These are phyloP conservation scores for Dexiosoma caninum DNA, from an alignment of 2,888 invertebrate genomes.

Conservation along the genomic window DNA sequence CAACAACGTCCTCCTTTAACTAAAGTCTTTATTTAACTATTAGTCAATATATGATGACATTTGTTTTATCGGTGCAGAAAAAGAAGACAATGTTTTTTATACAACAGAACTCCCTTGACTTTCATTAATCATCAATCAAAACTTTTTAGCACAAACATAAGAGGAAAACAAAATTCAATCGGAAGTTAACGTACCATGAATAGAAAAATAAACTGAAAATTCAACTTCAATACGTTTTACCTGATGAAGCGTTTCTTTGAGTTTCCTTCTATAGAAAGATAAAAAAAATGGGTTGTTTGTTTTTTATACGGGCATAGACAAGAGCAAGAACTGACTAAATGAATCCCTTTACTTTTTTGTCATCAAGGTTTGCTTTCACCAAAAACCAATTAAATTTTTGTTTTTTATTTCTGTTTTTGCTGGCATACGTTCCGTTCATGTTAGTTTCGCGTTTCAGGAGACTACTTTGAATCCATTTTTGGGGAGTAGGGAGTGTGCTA, in stretches of 20 bases:
- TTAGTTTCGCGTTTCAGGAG: constrained; percentile 23
- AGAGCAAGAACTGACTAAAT: constrained; percentile 33
- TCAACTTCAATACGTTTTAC: constrained; percentile 45
- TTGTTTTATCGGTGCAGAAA: constrained; percentile 29
- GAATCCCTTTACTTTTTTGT: constrained; percentile 38
- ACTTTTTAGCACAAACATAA: constrained; percentile 12
- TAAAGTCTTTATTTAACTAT: constrained; percentile 58
- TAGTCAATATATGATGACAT: constrained; percentile 61
- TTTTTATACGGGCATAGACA: constrained; percentile 4
- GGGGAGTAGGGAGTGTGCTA: constrained; percentile 27
- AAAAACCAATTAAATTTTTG: constrained; percentile 75
- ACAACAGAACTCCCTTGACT: constrained; percentile 55
- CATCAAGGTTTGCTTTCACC: constrained; percentile 73
- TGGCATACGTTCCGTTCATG: constrained; percentile 34
- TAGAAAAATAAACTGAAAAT: constrained; percentile 19
- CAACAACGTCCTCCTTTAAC: constrained; percentile 15
- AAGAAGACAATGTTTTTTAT: constrained; percentile 1
- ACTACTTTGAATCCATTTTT: not conserved
- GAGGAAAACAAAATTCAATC: constrained; percentile 35
- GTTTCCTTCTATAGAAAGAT: not conserved
- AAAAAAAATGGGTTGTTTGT: not conserved
- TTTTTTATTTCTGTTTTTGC: constrained; percentile 52
- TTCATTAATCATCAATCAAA: constrained; percentile 61
- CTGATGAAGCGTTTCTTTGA: constrained; percentile 61
- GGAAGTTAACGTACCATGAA: constrained; percentile 61